These are phyloP conservation scores for Tetheella fluctuosa DNA, from an alignment of 2,888 invertebrate species.

Conservation along the genomic window DNA sequence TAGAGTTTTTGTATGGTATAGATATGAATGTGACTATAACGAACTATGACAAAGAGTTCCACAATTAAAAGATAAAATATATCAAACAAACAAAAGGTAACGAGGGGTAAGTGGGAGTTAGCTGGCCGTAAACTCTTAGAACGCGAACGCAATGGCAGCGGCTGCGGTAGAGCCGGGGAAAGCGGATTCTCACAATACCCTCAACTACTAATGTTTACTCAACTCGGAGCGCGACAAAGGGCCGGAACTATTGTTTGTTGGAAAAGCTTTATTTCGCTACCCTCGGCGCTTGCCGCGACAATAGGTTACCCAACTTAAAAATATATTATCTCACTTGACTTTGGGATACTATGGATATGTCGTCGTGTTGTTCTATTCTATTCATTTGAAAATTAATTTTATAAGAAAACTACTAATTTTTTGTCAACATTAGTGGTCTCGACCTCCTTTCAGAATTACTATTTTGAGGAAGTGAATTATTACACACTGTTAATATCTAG, in stretches of 20 bases:
- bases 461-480: no score
- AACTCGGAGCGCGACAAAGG: constrained; percentile 80
- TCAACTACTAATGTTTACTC: constrained; percentile 83
- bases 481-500: no score
- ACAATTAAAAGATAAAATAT: constrained; percentile 57
- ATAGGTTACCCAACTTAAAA: constrained; percentile 84
- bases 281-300: constrained; percentile 78
- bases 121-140: constrained; percentile 73
- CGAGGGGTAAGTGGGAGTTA: constrained; percentile 71
- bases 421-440: no score
- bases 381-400: constrained; percentile 14
- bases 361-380: constrained; percentile 8
- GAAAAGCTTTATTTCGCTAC: constrained; percentile 83
- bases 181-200: constrained; percentile 58
- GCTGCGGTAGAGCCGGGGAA: constrained; percentile 25
- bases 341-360: constrained; percentile 51
- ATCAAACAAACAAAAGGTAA: constrained; percentile 75
- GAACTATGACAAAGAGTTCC: constrained; percentile 1
- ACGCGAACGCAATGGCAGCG: constrained; percentile 51
- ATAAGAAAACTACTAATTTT: neutral
- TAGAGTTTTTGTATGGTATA: neutral
- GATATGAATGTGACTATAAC: neutral
- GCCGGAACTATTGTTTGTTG: constrained; percentile 84
- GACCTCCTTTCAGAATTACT: no score
- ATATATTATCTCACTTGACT: constrained; percentile 73